Evolutionary conservation across 1,140 invertebrate genomes (phyloP).

Genomic region (Chlorops oryzae): DNA sequence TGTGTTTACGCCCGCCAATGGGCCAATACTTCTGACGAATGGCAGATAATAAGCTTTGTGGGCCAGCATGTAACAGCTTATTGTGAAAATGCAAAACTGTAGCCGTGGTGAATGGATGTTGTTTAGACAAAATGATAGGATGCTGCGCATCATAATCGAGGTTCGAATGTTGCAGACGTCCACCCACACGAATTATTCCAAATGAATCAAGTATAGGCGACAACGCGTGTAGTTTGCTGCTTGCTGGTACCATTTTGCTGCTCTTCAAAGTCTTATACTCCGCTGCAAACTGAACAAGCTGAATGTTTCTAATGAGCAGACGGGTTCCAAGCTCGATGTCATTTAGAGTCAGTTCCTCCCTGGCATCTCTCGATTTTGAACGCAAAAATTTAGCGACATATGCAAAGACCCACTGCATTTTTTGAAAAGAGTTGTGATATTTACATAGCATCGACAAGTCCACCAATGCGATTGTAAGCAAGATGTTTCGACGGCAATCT

Average conservation of each 20-base stretch:
- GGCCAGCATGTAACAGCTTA: slow-evolving; percentile 10
- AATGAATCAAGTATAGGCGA: slow-evolving; percentile 22
- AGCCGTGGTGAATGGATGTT: slow-evolving; percentile 3
- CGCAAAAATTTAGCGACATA: slow-evolving; percentile 7
- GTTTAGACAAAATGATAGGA: slow-evolving; percentile 13
- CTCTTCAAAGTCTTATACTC: not conserved
- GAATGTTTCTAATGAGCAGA: slow-evolving; percentile 7
- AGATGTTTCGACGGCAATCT: not conserved
- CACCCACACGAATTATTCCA: slow-evolving; percentile 26
- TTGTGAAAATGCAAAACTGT: slow-evolving; percentile 8
- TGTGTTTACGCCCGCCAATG: slow-evolving; percentile 6
- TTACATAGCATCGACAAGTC: slow-evolving; percentile 8
- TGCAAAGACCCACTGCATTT: slow-evolving; percentile 9
- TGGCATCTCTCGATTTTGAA: not conserved
- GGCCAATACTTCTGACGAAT: slow-evolving; percentile 10
- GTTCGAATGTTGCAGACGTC: slow-evolving; percentile 21
- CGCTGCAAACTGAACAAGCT: slow-evolving; percentile 8
- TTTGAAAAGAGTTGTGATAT: slow-evolving; percentile 10
- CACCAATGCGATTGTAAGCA: not conserved
- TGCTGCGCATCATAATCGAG: slow-evolving; percentile 13
- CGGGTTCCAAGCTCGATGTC: slow-evolving; percentile 5
- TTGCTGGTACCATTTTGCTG: not conserved
- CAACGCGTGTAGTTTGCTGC: slow-evolving; percentile 10
- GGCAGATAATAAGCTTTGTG: not conserved
- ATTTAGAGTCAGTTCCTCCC: not conserved